Evolutionary conservation across 1,140 invertebrate species (phyloP), one percentile per base, ranked within the genome.

Genomic region (Drosophila mojavensis): DNA sequence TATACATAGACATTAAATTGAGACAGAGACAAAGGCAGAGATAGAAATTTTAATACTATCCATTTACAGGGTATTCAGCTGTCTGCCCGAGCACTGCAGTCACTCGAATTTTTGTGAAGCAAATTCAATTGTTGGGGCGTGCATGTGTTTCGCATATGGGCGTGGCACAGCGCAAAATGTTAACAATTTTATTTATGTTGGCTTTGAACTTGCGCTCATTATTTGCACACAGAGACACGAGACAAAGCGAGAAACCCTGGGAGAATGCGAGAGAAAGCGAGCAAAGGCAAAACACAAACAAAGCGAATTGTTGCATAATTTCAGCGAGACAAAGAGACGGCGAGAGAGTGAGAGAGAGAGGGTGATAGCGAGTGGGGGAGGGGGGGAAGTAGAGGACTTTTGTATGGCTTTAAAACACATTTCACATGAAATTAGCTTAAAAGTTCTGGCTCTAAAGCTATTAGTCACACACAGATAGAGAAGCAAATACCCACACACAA

Each of bases 121-220:
- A 89, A 86, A 86, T 83, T 88, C 83, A 86, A 86, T 86, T 86
- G 83, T 77, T 88, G 65, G 79, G 84, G 84, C 84, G 84, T 79
- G 77, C 58, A 58, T 53, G 69, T 65, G 45, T 54, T 68, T 54
- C 26, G 48, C 65, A 47, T 28, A 45, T 73, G 75, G 75, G 45
- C 65, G 75, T 66, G 70, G 48, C 30, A 45, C 43, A 62, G 71
- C 72, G 56, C 36, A 77, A 75, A 86, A 88, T 89, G 85, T 78
- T 88, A 89, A 88, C 84, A 88, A 84, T 89, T 89, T 89, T 89
- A 89, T 89, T 89, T 89, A 84, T 89, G 84, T 89, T 89, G 79
- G 85, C 84, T 89, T 89, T 89, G 84, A 89, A 89, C 84, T 89
- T 81, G 85, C 69, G 63, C 79, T 88, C 84, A 88, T 88, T 88